Conservation (phyloP, 2,113 vertebrate species). For the Grammomys dolichurus region DNA sequence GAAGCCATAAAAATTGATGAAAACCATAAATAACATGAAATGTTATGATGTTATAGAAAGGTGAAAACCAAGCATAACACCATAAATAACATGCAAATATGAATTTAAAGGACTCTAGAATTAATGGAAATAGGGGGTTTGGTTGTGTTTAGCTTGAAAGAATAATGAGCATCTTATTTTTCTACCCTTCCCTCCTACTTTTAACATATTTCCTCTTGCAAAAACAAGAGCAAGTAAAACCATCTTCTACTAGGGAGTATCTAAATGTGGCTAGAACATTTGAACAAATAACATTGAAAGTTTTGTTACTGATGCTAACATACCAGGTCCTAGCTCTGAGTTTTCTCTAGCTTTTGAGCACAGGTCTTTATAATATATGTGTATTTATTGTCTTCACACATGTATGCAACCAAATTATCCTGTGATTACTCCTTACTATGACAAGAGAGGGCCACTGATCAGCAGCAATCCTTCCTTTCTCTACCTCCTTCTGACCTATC, state of each 20-base stretch:
- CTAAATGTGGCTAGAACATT: slow-evolving; percentile 7
- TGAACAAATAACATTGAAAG: not conserved
- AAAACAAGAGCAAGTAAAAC: not conserved
- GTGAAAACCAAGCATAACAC: not conserved
- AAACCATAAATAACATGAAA: slow-evolving; percentile 48
- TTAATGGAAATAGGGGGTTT: not conserved
- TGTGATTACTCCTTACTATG: not conserved
- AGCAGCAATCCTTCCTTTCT: not conserved
- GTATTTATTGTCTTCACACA: not conserved
- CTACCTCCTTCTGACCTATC: not conserved
- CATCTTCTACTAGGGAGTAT: not conserved
- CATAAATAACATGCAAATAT: not conserved
- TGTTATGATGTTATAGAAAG: not conserved
- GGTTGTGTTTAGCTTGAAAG: not conserved
- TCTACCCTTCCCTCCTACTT: not conserved
- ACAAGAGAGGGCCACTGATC: not conserved
- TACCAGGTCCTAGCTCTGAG: not conserved
- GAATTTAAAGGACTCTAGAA: not conserved
- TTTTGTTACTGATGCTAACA: slow-evolving; percentile 39
- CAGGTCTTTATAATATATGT: not conserved
- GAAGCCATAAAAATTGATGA: not conserved
- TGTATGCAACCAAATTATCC: not conserved
- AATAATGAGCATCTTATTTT: not conserved
- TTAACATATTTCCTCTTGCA: not conserved
- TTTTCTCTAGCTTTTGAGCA: not conserved